Percentiles rank a stretch among this genome's conserved stretches.
Conservation (phyloP, 2,113 vertebrate genomes). For the Himantopus leucocephalus region DNA sequence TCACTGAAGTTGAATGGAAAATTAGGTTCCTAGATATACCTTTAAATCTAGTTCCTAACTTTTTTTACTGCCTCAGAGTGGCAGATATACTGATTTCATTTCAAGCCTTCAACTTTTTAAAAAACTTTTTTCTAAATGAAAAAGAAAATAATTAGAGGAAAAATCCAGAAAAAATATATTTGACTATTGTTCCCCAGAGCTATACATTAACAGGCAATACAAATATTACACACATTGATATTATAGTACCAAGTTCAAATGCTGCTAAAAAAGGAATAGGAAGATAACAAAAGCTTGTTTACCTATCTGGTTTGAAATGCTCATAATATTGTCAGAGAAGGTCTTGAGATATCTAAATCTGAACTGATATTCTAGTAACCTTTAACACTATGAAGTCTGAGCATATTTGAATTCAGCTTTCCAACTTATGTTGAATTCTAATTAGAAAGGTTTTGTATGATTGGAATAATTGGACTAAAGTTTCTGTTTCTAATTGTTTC, state of each 20-base stretch:
- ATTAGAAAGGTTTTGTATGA: not conserved
- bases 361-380: not conserved
- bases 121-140: not conserved
- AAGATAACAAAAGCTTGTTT: not conserved
- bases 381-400: not conserved
- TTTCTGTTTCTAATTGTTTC: not conserved
- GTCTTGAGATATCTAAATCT: not conserved
- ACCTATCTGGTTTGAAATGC: not conserved
- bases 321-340: not conserved
- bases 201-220: not conserved
- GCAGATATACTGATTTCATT: not conserved
- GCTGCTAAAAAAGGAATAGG: not conserved
- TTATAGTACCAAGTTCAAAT: not conserved
- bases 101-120: not conserved
- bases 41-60: not conserved
- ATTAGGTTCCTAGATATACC: not conserved
- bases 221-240: not conserved
- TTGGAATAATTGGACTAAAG: not conserved
- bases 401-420: not conserved
- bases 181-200: not conserved
- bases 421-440: not conserved
- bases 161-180: not conserved
- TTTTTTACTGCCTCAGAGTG: not conserved
- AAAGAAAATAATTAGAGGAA: not conserved
- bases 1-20: not conserved